phyloP scores from a whole-genome alignment of 2,888 invertebrate species.

The Brachyptera putata region DNA sequence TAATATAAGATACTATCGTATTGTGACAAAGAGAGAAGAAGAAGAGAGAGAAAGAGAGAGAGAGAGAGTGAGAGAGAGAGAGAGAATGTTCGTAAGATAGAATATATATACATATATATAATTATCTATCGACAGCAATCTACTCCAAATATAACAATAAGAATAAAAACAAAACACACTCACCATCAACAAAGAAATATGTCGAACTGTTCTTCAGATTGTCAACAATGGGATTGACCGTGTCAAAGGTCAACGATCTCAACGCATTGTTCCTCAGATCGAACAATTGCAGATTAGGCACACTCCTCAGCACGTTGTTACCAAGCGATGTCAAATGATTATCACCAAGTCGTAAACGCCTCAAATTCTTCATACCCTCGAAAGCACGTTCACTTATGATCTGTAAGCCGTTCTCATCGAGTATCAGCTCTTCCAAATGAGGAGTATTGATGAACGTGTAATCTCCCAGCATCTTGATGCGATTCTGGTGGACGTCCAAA shows the following conservation, averaged over 20 bases:
- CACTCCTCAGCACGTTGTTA: constrained; percentile 67
- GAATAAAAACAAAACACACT: too few relatives aligned
- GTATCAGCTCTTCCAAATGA: constrained; percentile 63
- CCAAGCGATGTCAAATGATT: constrained; percentile 70
- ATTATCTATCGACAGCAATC: too few relatives aligned
- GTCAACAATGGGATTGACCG: constrained; percentile 70
- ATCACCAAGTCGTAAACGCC: constrained; percentile 67
- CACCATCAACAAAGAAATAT: constrained; percentile 73
- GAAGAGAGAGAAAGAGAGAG: too few relatives aligned
- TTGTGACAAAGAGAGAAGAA: too few relatives aligned
- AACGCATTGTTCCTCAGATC: constrained; percentile 74
- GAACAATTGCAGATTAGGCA: constrained; percentile 65
- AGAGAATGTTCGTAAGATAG: too few relatives aligned
- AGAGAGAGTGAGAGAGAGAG: too few relatives aligned
- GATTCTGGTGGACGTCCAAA: constrained; percentile 70
- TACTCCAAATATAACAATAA: too few relatives aligned
- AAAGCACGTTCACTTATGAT: constrained; percentile 73
- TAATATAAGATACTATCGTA: too few relatives aligned
- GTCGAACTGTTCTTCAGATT: constrained; percentile 71
- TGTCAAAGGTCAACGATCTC: constrained; percentile 70
- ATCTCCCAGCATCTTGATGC: constrained; percentile 71
- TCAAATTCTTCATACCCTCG: constrained; percentile 67
- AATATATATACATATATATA: too few relatives aligned
- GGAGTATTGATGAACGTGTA: constrained; percentile 75
- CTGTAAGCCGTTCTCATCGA: constrained; percentile 52